Evolutionary conservation across 1,140 invertebrate species (phyloP).

Genomic region (Conus betulinus): DNA sequence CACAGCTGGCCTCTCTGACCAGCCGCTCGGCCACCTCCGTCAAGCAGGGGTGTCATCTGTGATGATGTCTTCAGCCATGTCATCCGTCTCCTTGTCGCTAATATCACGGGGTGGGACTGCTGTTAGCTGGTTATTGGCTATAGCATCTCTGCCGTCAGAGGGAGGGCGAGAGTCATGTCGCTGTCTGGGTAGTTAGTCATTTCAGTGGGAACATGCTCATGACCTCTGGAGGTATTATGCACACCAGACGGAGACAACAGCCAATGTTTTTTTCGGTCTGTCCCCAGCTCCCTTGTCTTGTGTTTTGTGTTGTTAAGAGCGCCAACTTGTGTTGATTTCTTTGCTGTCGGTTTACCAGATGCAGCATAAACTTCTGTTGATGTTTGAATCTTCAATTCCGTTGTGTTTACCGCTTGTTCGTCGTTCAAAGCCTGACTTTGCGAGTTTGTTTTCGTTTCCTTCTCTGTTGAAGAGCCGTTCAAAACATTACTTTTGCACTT

Average conservation of each 20-base stretch:
- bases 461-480: no score
- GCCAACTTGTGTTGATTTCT: background rate
- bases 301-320: no score
- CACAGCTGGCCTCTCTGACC: background rate
- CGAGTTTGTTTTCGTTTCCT: background rate
- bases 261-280: background rate
- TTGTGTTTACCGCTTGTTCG: no score
- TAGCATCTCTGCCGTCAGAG: background rate
- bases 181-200: background rate
- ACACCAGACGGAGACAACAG: no score
- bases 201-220: no score
- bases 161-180: background rate
- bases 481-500: no score
- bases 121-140: background rate
- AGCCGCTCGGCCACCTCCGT: background rate
- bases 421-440: background rate
- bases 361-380: no score
- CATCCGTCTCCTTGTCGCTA: background rate
- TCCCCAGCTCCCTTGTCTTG: background rate
- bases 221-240: no score
- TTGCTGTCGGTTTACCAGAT: background rate
- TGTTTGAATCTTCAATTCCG: no score
- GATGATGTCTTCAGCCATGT: background rate
- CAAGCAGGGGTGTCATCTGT: background rate
- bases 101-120: background rate